Conservation (phyloP, 1,140 invertebrate genomes). For the Macrocentrus cingulum region DNA sequence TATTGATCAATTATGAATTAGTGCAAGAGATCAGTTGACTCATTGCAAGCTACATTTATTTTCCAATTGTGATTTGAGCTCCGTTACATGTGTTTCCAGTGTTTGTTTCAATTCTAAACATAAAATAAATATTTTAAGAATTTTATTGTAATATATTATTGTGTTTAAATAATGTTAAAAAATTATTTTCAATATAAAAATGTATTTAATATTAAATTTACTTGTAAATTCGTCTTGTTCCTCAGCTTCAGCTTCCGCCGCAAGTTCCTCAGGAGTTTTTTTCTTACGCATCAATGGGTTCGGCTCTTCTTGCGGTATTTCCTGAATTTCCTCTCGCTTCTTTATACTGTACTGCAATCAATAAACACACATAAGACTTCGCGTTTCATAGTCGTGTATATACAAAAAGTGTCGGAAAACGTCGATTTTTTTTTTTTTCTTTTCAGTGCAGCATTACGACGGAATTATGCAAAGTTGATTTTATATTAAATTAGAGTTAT, state of each 20-base stretch:
- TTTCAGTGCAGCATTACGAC: too few relatives aligned
- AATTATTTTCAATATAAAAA: neutral
- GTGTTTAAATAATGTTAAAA: conserved; percentile 1
- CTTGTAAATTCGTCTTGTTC: conserved; percentile 97
- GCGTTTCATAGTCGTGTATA: neutral
- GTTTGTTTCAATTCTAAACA: conserved; percentile 91
- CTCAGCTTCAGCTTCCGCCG: conserved; percentile 89
- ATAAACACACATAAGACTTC: conserved; percentile 29
- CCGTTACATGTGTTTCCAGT: conserved; percentile 91
- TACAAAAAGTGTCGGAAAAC: too few relatives aligned
- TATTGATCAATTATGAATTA: neutral
- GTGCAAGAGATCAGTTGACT: conserved; percentile 47
- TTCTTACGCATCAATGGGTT: conserved; percentile 94
- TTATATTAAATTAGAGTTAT: too few relatives aligned
- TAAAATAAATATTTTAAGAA: too few relatives aligned
- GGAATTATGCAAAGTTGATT: too few relatives aligned
- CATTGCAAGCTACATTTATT: conserved; percentile 91
- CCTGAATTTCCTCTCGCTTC: conserved; percentile 90
- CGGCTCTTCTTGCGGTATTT: conserved; percentile 78
- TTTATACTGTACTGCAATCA: conserved; percentile 94
- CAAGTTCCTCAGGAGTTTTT: conserved; percentile 95
- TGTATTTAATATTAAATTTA: conserved; percentile 64
- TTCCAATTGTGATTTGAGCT: conserved; percentile 91
- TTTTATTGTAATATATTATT: neutral
- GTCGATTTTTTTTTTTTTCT: too few relatives aligned